Evolutionary conservation across 1,140 invertebrate species (phyloP).

Genomic region (Lordiphosa collinella): DNA sequence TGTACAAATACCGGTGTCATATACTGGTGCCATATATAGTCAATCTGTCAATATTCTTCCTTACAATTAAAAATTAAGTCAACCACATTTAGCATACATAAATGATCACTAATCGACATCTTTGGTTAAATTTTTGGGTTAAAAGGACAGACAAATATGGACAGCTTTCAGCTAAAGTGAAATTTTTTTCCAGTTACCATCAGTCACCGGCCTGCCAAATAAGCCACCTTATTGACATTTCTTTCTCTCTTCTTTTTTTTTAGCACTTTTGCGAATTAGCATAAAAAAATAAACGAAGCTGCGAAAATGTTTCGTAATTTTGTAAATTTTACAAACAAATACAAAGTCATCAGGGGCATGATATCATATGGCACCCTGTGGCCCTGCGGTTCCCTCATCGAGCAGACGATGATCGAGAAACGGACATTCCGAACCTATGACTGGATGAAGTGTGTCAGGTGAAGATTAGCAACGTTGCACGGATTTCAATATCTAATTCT

Average conservation of each 20-base stretch:
- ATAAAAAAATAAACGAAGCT: constrained; percentile 11
- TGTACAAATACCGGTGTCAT: too few relatives aligned
- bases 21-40: too few relatives aligned
- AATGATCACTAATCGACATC: too few relatives aligned
- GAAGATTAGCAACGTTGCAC: constrained; percentile 40
- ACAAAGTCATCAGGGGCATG: constrained; percentile 84
- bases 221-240: constrained; percentile 12
- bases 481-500: too few relatives aligned
- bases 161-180: constrained; percentile 13
- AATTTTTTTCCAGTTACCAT: constrained; percentile 4
- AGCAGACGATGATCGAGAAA: constrained; percentile 82
- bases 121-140: constrained; percentile 1
- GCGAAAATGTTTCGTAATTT: constrained; percentile 67
- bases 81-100: too few relatives aligned
- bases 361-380: constrained; percentile 83
- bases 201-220: constrained; percentile 8
- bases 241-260: constrained; percentile 29
- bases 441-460: constrained; percentile 79
- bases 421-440: constrained; percentile 80
- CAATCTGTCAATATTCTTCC: too few relatives aligned
- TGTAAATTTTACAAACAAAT: constrained; percentile 69
- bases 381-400: constrained; percentile 81
- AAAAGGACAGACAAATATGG: constrained; percentile 1
- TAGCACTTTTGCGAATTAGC: constrained; percentile 26
- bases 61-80: too few relatives aligned